phyloP scores from a whole-genome alignment of 2,113 vertebrate genomes.

The Pseudonaja textilis region DNA sequence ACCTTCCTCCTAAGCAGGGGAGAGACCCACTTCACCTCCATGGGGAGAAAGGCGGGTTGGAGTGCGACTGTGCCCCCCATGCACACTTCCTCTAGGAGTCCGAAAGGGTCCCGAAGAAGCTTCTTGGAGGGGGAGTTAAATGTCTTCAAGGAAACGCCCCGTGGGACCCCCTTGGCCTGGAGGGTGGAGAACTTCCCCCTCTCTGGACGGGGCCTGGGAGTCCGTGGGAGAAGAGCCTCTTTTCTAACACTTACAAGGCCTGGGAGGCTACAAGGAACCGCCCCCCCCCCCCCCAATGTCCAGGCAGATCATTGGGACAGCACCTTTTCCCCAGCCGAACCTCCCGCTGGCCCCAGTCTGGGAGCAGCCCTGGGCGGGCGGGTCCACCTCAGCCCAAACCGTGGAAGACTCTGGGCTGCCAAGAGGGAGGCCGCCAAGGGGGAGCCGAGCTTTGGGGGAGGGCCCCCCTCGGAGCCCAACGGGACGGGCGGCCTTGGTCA shows the following conservation, averaged over 20 bases:
- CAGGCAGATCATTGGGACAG: neutral
- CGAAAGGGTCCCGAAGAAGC: too few species aligned
- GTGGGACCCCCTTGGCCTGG: too few species aligned
- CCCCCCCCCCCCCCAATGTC: too few species aligned
- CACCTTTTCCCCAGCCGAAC: neutral
- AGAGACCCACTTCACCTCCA: neutral
- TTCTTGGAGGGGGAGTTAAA: too few species aligned
- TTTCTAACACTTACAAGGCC: neutral
- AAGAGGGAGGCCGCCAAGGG: neutral
- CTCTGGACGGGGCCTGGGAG: neutral
- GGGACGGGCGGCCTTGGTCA: neutral
- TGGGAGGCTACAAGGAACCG: neutral
- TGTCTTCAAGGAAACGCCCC: too few species aligned
- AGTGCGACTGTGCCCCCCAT: rapidly evolving
- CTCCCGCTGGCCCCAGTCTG: neutral
- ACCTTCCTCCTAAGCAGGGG: neutral
- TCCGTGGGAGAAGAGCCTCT: neutral
- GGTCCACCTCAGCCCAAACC: neutral
- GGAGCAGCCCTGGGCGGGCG: neutral
- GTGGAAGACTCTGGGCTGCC: neutral
- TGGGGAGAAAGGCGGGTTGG: rapidly evolving
- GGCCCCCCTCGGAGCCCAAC: neutral
- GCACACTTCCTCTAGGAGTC: neutral
- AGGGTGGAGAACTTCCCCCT: too few species aligned
- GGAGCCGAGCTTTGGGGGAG: neutral